Evolutionary conservation across 1,140 invertebrate species (phyloP), one percentile per base, ranked within the genome.

Genomic region (Neodiprion fabricii): DNA sequence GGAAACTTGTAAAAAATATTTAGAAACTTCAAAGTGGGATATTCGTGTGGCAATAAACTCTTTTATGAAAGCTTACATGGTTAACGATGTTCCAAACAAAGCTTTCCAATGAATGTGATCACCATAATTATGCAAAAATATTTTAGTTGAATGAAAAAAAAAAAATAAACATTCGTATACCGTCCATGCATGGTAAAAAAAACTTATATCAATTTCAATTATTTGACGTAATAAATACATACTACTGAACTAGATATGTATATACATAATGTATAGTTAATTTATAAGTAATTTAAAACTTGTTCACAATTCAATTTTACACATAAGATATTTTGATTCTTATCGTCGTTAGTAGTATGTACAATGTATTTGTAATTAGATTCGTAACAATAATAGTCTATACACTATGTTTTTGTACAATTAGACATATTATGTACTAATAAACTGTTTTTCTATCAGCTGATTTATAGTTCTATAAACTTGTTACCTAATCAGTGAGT

Each of bases 61-160:
- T 61, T 89, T 89, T 75, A 84, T 83, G 74, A 83, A 86, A 14
- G 79, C 80, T 49, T 89, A 89, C 61, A 79, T 81, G 4, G 73
- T 85, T 9, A 88, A 89, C 73, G 81, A 87, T 74, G 75, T 89
- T 11, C 79, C 86, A 23, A 71, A 74, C 8, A 81, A 87, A 76
- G 87, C 87, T 7, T 89, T 87, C 75, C 21, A 74, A 17, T 80
- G 5, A 73, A 68, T 76, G 69, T 1, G 17, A 65, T 65, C 28
- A 40, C 28, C 28, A 40, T 40, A 40, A 40, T 1, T 40, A 40
- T 40, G 2, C 1, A 40, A 40, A 40, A 40, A 40, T 40, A 2
- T 40, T 40, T 40, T 40, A 40, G 28, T 40, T 40, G 28, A 40
- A 40, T 40, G 5, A 40, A 40, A 40, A 40, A 40, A 3, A 40